Base-by-base conservation (phyloP, 92 coral and sea anemone species). In the Palythoa grandis region DNA sequence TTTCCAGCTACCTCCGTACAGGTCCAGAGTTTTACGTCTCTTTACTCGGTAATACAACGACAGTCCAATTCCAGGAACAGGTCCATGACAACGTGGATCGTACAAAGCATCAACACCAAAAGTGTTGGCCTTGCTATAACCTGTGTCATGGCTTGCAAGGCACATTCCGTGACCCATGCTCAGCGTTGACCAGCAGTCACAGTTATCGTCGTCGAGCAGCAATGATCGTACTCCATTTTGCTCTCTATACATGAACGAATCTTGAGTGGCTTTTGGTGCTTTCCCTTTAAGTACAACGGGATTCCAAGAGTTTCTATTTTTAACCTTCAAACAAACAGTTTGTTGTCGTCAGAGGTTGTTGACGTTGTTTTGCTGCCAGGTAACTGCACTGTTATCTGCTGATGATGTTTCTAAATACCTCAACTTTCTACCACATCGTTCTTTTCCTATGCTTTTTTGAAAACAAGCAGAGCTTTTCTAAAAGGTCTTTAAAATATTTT, bases 81-180 rank as follows among this genome's bases (percentile, higher is more conserved):
- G 93, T 4, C 93, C 93, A 47, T 90, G 93, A 38, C 93, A 90
- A n/a, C 86, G 77, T 17, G 76, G 82, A 22, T 93, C 96, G 57
- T 86, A 93, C 68, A 93, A 90, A 22, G 93, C 91, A 79, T 93
- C 96, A 38, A 83, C 94, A 9, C 96, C 96, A 67, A 80, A 80
- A 24, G 24, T 53, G 60, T 80, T 80, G 1, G 65, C 78, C 61
- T 78, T 86, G 79, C 96, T 83, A 77, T 52, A 69, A 25, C 65
- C 66, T 1, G 92, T 60, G 56, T 85, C 22, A 69, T 69, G 82
- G 57, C 91, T 92, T 11, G 83, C 75, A 17, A 24, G 50, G 61
- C 91, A 87, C 96, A 93, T 93, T 9, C 89, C 96, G 76, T 93
- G 90, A 75, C 96, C 96, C 66, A 93, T 56, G 82, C 88, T 91